Conservation (phyloP, 2,113 vertebrate genomes). For the Barnardius zonarius region DNA sequence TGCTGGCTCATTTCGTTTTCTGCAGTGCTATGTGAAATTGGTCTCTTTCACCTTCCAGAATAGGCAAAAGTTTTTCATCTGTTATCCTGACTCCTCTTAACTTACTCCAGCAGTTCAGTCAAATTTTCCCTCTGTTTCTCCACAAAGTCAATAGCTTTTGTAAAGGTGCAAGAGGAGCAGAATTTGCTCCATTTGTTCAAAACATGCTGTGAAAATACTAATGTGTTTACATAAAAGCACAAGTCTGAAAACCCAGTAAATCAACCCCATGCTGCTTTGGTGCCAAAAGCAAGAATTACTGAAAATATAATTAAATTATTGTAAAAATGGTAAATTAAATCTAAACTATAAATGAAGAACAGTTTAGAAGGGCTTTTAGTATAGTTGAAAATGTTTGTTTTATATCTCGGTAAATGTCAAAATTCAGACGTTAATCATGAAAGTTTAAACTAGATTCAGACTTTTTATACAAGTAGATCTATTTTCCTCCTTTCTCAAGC, state of each 20-base stretch:
- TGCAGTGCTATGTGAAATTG: not conserved
- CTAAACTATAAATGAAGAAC: constrained; percentile 5
- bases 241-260: constrained; percentile 50
- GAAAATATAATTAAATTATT: constrained; percentile 34
- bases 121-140: not conserved
- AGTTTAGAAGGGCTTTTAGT: constrained; percentile 17
- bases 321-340: constrained; percentile 26
- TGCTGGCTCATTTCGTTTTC: constrained; percentile 2
- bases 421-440: not conserved
- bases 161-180: not conserved
- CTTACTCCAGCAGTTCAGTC: not conserved
- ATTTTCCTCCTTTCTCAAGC: not conserved
- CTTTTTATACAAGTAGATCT: not conserved
- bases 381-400: not conserved
- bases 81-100: not conserved
- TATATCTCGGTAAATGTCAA: not conserved
- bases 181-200: constrained; percentile 15
- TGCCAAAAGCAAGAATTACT: constrained; percentile 48
- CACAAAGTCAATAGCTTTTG: not conserved
- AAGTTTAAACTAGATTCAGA: not conserved
- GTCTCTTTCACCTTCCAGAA: not conserved
- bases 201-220: constrained; percentile 49
- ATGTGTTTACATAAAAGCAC: constrained; percentile 52
- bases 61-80: not conserved
- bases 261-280: constrained; percentile 45